These are phyloP conservation scores for Drosophila pseudoananassae DNA, from an alignment of 1,140 invertebrate species.

Conservation along the genomic window DNA sequence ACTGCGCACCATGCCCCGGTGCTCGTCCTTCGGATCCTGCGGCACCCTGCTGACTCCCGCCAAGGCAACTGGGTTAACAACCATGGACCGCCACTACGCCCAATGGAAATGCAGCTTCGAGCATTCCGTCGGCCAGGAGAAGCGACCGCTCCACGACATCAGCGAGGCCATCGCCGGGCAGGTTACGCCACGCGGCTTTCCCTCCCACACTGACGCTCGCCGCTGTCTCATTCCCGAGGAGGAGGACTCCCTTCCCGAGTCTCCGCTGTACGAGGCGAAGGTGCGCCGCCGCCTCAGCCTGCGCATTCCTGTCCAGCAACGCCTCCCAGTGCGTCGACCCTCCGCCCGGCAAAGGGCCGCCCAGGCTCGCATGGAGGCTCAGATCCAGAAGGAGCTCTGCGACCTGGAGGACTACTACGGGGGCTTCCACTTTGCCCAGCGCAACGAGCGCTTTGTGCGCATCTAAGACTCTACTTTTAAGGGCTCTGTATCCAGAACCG, in stretches of 20 bases:
- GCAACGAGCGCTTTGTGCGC: conserved; percentile 51
- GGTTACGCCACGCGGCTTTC: conserved; percentile 64
- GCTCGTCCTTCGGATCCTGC: conserved; percentile 64
- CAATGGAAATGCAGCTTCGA: conserved; percentile 76
- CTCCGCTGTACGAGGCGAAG: conserved; percentile 52
- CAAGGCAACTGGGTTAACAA: neutral
- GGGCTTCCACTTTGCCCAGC: conserved; percentile 61
- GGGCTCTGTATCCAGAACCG: neutral
- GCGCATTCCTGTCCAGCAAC: conserved; percentile 5
- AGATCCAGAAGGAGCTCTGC: conserved; percentile 55
- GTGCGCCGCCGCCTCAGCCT: conserved; percentile 58
- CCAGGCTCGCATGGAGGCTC: conserved; percentile 49
- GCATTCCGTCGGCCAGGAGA: conserved; percentile 15
- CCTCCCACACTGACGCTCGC: conserved; percentile 63
- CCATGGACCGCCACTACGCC: conserved; percentile 50
- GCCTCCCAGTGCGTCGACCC: conserved; percentile 27
- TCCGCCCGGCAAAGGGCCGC: conserved; percentile 46
- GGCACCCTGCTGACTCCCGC: conserved; percentile 50
- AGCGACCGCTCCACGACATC: conserved; percentile 49
- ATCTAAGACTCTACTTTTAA: conserved; percentile 18
- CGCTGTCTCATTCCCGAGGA: conserved; percentile 21
- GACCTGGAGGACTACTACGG: conserved; percentile 75
- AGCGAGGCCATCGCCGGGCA: conserved; percentile 60
- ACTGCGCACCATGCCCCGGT: conserved; percentile 66
- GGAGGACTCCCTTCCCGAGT: neutral